These are phyloP conservation scores for Muscicapa comitata DNA, from an alignment of 2,797 vertebrate species.

Conservation along the genomic window DNA sequence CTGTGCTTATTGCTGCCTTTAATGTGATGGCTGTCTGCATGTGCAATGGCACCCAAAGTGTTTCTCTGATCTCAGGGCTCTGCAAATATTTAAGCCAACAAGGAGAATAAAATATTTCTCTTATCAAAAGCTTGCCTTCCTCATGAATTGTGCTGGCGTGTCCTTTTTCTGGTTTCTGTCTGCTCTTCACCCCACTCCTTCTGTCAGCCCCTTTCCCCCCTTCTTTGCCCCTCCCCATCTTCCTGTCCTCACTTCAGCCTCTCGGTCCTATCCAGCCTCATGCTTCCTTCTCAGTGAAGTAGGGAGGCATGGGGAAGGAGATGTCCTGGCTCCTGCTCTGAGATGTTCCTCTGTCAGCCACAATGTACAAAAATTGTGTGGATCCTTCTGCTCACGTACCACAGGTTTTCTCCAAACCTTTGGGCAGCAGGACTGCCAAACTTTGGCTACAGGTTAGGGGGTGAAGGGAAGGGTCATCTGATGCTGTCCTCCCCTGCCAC, in stretches of 20 bases:
- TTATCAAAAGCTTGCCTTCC: conserved; percentile 34
- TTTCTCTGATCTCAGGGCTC: conserved; percentile 33
- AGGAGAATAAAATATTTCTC: conserved; percentile 20
- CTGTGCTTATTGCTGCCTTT: neutral
- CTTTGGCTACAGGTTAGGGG: neutral
- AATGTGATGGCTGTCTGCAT: neutral
- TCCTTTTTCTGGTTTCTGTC: conserved; percentile 29
- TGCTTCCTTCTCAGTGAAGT: neutral
- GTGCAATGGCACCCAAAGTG: neutral
- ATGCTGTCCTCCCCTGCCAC: neutral
- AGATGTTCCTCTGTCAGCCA: neutral
- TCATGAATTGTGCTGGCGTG: neutral
- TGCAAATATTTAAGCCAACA: conserved; percentile 40
- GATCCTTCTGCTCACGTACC: neutral
- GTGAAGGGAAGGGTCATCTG: neutral
- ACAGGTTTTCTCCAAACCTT: neutral
- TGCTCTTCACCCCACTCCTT: conserved; percentile 5
- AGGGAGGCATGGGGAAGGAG: neutral
- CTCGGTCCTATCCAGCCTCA: neutral
- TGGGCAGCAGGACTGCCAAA: neutral
- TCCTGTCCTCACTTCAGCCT: neutral
- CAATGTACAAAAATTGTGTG: neutral
- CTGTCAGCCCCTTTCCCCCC: neutral
- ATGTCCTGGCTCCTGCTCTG: neutral
- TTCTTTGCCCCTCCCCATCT: neutral